Evolutionary conservation across 1,140 invertebrate species (phyloP).

Genomic region (Cataglyphis hispanica): DNA sequence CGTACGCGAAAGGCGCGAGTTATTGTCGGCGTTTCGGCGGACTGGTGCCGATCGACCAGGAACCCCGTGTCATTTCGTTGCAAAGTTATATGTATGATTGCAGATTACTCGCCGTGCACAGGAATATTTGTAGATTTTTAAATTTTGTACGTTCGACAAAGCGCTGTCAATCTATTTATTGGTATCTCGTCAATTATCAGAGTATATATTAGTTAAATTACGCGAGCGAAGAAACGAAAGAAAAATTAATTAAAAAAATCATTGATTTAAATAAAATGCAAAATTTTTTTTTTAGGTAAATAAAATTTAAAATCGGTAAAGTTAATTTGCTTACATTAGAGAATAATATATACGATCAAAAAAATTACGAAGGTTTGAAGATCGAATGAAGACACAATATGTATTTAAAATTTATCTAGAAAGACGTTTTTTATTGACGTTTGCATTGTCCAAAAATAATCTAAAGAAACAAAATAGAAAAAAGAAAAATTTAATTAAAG

Average conservation of each 20-base stretch:
- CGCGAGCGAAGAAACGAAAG: neutral
- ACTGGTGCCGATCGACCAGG: constrained; percentile 38
- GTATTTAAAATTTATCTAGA: no score
- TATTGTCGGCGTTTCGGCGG: constrained; percentile 55
- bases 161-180: no score
- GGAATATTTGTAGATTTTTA: neutral
- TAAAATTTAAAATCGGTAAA: neutral
- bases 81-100: neutral
- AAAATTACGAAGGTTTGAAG: no score
- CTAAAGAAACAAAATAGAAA: no score
- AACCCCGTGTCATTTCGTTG: constrained; percentile 40
- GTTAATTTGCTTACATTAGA: neutral
- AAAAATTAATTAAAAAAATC: neutral
- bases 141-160: neutral
- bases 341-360: neutral
- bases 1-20: constrained; percentile 56
- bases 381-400: no score
- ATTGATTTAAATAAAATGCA: neutral
- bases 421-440: no score
- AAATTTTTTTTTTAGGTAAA: neutral
- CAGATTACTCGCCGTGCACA: neutral
- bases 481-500: no score
- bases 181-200: no score
- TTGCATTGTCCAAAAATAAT: no score
- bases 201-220: neutral